A percentile compares a stretch with the other conserved stretches of the same genome.
Evolutionary conservation across 2,113 vertebrate genomes (phyloP).

Genomic region (Sprattus sprattus): DNA sequence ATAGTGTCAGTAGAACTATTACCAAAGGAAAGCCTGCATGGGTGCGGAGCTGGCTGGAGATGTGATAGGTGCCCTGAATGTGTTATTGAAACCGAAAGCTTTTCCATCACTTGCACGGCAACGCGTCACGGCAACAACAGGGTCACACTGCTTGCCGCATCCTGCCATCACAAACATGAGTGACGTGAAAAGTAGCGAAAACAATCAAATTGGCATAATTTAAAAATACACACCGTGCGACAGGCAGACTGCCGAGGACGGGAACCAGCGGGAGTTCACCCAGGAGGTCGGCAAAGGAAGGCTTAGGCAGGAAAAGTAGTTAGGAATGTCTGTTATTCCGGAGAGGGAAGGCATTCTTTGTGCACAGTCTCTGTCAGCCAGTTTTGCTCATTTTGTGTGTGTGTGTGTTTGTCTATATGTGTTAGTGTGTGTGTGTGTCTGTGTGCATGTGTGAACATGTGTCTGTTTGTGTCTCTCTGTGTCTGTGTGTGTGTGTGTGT

Average conservation of each 20-base stretch:
- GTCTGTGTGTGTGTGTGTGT: neutral
- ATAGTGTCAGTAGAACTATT: neutral
- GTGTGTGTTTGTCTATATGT: too few relatives aligned
- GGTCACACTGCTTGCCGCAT: slow-evolving; percentile 46
- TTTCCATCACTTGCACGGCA: neutral
- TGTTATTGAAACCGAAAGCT: too few relatives aligned
- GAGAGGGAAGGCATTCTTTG: neutral
- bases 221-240: slow-evolving; percentile 39
- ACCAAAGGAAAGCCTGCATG: neutral
- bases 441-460: neutral
- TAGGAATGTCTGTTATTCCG: neutral
- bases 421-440: neutral
- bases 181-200: slow-evolving; percentile 47
- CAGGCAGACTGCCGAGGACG: neutral
- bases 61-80: neutral
- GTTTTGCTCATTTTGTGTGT: too few relatives aligned
- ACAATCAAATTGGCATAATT: slow-evolving; percentile 65
- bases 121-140: slow-evolving; percentile 26
- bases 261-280: neutral
- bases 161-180: slow-evolving; percentile 43
- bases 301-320: neutral
- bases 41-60: neutral
- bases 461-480: neutral
- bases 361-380: neutral
- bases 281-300: neutral